phyloP scores from a whole-genome alignment of 2,888 invertebrate species.

The Drosophila antonietae region DNA sequence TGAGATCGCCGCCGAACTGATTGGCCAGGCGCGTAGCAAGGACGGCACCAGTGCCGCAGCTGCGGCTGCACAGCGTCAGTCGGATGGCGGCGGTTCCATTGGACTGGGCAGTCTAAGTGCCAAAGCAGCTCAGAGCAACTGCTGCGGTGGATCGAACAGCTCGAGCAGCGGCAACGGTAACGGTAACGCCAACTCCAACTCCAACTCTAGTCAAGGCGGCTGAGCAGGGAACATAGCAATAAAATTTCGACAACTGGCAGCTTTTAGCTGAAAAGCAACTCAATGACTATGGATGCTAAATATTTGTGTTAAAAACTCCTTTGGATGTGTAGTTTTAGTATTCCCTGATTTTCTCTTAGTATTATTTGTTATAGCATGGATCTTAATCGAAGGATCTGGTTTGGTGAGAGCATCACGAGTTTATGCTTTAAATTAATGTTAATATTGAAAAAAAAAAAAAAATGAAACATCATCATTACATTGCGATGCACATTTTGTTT shows the following conservation, averaged over 20 bases:
- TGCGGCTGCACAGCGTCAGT: slow-evolving; percentile 67
- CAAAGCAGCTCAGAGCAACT: slow-evolving; percentile 79
- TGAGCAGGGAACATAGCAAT: slow-evolving; percentile 29
- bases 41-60: slow-evolving; percentile 82
- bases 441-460: slow-evolving; percentile 9
- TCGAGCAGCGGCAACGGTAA: slow-evolving; percentile 17
- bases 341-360: slow-evolving; percentile 63
- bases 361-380: slow-evolving; percentile 55
- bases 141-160: slow-evolving; percentile 67
- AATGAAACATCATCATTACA: slow-evolving; percentile 15
- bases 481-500: slow-evolving; percentile 61
- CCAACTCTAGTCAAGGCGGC: slow-evolving; percentile 70
- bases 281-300: slow-evolving; percentile 77
- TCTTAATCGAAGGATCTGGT: slow-evolving; percentile 20
- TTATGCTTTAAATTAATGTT: slow-evolving; percentile 41
- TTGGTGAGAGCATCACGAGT: slow-evolving; percentile 42
- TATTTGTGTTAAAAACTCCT: slow-evolving; percentile 74
- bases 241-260: slow-evolving; percentile 21
- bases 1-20: slow-evolving; percentile 97
- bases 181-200: slow-evolving; percentile 5
- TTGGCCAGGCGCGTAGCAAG: slow-evolving; percentile 96
- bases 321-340: slow-evolving; percentile 66
- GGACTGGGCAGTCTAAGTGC: slow-evolving; percentile 73
- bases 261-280: slow-evolving; percentile 47
- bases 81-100: slow-evolving; percentile 69